Evolutionary conservation across 1,140 invertebrate species (phyloP).

Genomic region (Hirudo medicinalis): DNA sequence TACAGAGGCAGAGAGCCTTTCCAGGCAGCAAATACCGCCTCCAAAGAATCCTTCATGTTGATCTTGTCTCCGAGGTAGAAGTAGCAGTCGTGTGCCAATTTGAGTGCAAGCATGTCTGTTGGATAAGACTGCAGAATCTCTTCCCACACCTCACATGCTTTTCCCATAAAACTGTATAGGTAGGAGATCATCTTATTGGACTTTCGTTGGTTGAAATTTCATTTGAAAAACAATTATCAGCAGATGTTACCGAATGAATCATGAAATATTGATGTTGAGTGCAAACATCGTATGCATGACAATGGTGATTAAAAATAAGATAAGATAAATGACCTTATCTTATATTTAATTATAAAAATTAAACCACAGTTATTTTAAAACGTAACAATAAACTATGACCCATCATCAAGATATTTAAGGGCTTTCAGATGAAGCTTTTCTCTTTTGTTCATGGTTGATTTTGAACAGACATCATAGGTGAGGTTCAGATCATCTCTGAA

Average conservation of each 20-base stretch:
- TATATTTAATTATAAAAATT: neutral
- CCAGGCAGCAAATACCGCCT: slow-evolving; percentile 44
- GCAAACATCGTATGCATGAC: neutral
- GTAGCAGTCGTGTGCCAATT: slow-evolving; percentile 47
- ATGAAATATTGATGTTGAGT: neutral
- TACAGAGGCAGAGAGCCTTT: slow-evolving; percentile 39
- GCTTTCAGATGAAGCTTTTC: slow-evolving; percentile 45
- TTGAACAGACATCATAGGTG: slow-evolving; percentile 27
- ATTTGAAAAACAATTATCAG: neutral
- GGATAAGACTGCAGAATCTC: slow-evolving; percentile 44
- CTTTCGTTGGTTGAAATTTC: no score
- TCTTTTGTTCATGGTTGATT: slow-evolving; percentile 28
- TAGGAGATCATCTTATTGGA: slow-evolving; percentile 17
- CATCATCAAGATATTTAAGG: slow-evolving; percentile 41
- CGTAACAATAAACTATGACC: slow-evolving; percentile 28
- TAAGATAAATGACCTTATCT: neutral
- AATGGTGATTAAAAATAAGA: neutral
- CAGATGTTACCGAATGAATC: neutral
- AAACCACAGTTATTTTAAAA: neutral
- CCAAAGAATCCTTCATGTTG: slow-evolving; percentile 45
- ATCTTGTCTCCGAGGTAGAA: slow-evolving; percentile 45
- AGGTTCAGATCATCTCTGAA: slow-evolving; percentile 33
- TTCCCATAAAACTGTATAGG: slow-evolving; percentile 33
- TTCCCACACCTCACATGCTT: slow-evolving; percentile 43
- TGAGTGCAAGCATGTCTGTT: slow-evolving; percentile 46